Evolutionary conservation across 2,113 vertebrate genomes (phyloP).

Genomic region (Formicarius rufipectus): DNA sequence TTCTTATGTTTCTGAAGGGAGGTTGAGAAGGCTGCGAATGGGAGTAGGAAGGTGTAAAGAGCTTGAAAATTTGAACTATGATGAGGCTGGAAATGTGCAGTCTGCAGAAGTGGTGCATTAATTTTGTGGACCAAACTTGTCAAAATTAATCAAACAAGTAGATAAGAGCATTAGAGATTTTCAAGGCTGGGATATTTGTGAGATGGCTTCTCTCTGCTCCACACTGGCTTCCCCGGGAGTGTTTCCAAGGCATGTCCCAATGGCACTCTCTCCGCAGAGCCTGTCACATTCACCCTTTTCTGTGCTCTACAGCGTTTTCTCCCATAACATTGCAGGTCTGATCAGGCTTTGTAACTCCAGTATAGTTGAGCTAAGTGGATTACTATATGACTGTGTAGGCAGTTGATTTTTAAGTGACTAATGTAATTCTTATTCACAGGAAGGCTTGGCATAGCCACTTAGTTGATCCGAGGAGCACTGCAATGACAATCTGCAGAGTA

Average conservation of each 20-base stretch:
- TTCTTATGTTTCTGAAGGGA: neutral
- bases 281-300: neutral
- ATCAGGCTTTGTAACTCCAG: neutral
- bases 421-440: conserved; percentile 2
- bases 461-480: neutral
- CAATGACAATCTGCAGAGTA: neutral
- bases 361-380: neutral
- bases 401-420: conserved; percentile 2
- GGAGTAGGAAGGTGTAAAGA: conserved; percentile 14
- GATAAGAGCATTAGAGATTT: neutral
- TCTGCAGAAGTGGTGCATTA: neutral
- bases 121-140: neutral
- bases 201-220: neutral
- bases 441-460: neutral
- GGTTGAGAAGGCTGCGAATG: neutral
- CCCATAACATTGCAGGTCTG: neutral
- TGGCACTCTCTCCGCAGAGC: neutral
- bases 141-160: neutral
- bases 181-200: neutral
- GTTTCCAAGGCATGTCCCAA: neutral
- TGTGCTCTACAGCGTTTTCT: neutral
- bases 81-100: neutral
- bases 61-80: neutral
- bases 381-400: neutral
- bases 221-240: neutral